Conservation (phyloP, 2,888 invertebrate species). For the Acanthosepion lycidas region DNA sequence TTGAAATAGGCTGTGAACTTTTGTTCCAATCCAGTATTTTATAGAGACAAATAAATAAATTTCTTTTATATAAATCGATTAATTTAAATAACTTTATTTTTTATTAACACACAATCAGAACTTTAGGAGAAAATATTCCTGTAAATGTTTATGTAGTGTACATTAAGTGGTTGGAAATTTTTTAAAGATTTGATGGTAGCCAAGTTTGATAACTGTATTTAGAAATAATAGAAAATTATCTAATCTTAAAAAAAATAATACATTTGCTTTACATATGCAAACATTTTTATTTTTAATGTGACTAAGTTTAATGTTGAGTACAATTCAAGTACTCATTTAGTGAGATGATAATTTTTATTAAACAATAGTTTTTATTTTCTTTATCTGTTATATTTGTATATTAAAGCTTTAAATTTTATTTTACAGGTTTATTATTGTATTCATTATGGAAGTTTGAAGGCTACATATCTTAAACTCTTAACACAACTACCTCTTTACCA, state of each 20-base stretch:
- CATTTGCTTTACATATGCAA: background rate
- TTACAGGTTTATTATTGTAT: background rate
- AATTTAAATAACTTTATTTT: too few species aligned
- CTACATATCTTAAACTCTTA: background rate
- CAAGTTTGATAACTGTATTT: background rate
- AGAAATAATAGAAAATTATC: background rate
- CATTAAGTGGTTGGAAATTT: too few species aligned
- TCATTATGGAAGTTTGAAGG: background rate
- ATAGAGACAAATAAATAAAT: too few species aligned
- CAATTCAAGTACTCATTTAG: too few species aligned
- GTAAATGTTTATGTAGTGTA: too few species aligned
- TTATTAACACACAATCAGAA: too few species aligned
- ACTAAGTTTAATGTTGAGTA: too few species aligned
- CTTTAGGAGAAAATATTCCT: too few species aligned
- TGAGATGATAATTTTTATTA: too few species aligned
- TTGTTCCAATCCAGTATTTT: too few species aligned
- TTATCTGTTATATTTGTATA: background rate
- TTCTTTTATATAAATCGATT: too few species aligned
- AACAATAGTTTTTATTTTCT: background rate
- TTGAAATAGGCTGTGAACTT: too few species aligned
- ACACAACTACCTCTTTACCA: background rate
- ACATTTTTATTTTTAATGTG: background rate
- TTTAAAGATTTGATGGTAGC: background rate
- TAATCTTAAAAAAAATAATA: background rate
- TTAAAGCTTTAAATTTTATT: background rate